Base-by-base conservation (phyloP, 2,797 vertebrate species). In the Sphenodon punctatus region DNA sequence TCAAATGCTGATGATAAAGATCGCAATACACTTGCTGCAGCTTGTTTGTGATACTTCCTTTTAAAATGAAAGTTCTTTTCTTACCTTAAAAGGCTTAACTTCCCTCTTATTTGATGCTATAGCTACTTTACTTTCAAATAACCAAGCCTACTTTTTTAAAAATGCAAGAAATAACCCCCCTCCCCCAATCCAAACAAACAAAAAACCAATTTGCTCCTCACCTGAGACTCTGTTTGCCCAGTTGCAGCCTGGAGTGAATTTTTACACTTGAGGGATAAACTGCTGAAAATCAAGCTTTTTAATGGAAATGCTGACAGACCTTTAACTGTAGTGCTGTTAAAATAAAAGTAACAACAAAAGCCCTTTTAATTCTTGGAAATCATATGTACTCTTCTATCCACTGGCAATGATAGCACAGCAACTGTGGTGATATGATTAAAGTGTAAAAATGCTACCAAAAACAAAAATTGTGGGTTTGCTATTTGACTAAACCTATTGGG, bases 231-330 rank as follows among this genome's bases (percentile, higher is more conserved):
- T 88, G 12, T 80, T 93, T 92, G 61, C 42, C 13, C 10, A 89
- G 49, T 76, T 84, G 67, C 71, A 92, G 72, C 17, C 46, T 81
- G 66, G 30, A 74, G 60, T 70, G 39, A 85, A 81, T 87, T 92
- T 93, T 93, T 92, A 86, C 41, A 69, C 68, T 19, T 82, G 61
- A 86, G 71, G 72, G 87, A 89, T 69, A 91, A 94, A 91, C 66
- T 87, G 30, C 74, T 93, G 80, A 83, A 89, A 93, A 87, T 82
- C 67, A 75, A 66, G 20, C 34, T 82, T 86, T 94, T 83, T 76
- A 82, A 88, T 80, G 79, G 80, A 92, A 93, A 88, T 88, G 72
- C 13, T n/a, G 75, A 75, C 66, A 53, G 58, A 85, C 60, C 27
- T 91, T 87, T 86, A 75, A 43, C 32, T 76, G 43, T 60, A 77